Percentiles rank a stretch among this genome's conserved stretches.
Conservation (phyloP, 2,797 vertebrate species). For the Potorous gilbertii region DNA sequence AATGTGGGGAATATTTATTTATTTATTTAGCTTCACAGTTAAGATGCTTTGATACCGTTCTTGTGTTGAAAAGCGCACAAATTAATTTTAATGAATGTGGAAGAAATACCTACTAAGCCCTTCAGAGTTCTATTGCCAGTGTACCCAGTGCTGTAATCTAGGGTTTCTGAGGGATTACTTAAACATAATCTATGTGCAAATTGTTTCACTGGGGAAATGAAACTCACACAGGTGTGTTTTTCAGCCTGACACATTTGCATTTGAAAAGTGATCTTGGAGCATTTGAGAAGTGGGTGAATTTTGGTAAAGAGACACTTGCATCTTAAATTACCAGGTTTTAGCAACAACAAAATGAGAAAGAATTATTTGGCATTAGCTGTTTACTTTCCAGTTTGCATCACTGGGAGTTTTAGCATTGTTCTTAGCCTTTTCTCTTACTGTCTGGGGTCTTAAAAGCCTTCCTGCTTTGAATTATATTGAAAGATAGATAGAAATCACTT, state of each 20-base stretch:
- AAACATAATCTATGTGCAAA: constrained; percentile 38
- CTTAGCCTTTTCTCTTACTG: not conserved
- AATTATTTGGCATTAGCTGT: constrained; percentile 55
- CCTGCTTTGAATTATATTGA: constrained; percentile 5
- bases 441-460: constrained; percentile 56
- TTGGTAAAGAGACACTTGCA: constrained; percentile 63
- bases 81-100: constrained; percentile 79
- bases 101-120: constrained; percentile 65
- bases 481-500: not conserved
- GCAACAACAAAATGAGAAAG: constrained; percentile 25
- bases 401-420: constrained; percentile 45
- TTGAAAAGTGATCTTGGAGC: constrained; percentile 73
- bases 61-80: constrained; percentile 73
- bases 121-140: not conserved
- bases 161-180: constrained; percentile 72
- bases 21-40: constrained; percentile 79
- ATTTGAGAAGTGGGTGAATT: constrained; percentile 70
- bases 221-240: constrained; percentile 57
- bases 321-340: constrained; percentile 74
- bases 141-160: constrained; percentile 60
- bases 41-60: constrained; percentile 79
- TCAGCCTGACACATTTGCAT: constrained; percentile 66
- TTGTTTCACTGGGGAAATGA: constrained; percentile 65
- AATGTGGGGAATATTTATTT: constrained; percentile 84
- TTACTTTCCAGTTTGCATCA: constrained; percentile 58